A percentile compares a stretch with the other conserved stretches of the same genome.
These are phyloP conservation scores for Brachyistius frenatus DNA, from an alignment of 2,113 vertebrate genomes.

Conservation along the genomic window DNA sequence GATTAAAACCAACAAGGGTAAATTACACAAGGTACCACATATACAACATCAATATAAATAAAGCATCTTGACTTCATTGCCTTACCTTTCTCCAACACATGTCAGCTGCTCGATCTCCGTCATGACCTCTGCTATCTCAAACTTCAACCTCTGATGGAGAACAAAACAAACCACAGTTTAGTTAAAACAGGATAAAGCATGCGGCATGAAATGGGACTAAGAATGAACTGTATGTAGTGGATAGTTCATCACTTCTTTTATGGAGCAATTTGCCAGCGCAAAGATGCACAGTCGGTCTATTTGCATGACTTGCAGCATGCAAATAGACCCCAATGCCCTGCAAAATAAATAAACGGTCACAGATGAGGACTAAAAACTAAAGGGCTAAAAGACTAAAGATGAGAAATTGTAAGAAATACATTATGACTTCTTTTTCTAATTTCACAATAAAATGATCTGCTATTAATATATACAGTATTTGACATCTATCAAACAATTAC, in stretches of 20 bases:
- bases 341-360: neutral
- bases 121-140: slow-evolving; percentile 98
- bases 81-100: slow-evolving; percentile 94
- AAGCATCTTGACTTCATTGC: neutral
- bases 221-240: neutral
- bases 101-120: slow-evolving; percentile 98
- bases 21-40: neutral
- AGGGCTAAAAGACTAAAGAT: no score
- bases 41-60: neutral
- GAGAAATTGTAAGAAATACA: neutral
- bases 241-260: neutral
- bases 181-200: neutral
- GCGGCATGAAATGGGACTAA: neutral
- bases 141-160: slow-evolving; percentile 91
- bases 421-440: no score
- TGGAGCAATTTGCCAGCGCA: neutral
- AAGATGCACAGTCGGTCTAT: neutral
- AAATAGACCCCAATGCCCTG: slow-evolving; percentile 28
- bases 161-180: neutral
- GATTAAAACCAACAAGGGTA: no score
- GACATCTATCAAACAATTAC: neutral
- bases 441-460: no score
- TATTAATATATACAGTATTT: no score
- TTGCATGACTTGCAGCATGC: slow-evolving; percentile 56
- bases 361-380: neutral